Evolutionary conservation across 2,888 invertebrate species (phyloP).

Genomic region (Cryptophagus acutangulus): DNA sequence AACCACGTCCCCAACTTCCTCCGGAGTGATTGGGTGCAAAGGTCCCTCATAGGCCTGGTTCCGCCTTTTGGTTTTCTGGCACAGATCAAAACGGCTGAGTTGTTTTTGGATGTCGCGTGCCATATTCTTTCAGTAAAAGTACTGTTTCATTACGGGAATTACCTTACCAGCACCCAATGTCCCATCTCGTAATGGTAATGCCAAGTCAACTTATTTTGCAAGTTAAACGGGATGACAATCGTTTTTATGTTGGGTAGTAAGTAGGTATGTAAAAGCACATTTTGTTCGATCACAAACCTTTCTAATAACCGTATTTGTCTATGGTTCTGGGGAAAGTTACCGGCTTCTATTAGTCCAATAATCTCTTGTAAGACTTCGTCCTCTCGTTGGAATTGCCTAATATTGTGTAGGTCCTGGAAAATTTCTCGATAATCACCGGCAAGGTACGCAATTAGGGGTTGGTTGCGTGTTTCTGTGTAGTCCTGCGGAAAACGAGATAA

Average conservation of each 20-base stretch:
- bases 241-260: not conserved
- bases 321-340: too few relatives aligned
- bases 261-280: too few relatives aligned
- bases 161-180: constrained; percentile 17
- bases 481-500: too few relatives aligned
- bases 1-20: constrained; percentile 15
- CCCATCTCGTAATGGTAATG: constrained; percentile 12
- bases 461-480: too few relatives aligned
- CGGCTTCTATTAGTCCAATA: too few relatives aligned
- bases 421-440: constrained; percentile 15
- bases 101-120: constrained; percentile 4
- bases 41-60: not conserved
- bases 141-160: constrained; percentile 6
- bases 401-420: too few relatives aligned
- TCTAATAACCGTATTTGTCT: too few relatives aligned
- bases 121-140: constrained; percentile 11
- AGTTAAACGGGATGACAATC: too few relatives aligned
- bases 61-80: constrained; percentile 19
- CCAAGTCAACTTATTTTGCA: not conserved
- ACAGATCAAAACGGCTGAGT: constrained; percentile 16
- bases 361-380: too few relatives aligned
- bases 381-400: too few relatives aligned
- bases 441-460: too few relatives aligned
- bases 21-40: constrained; percentile 9
- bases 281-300: too few relatives aligned